Percentiles rank a stretch among this genome's conserved stretches.
Conservation (phyloP, 2,888 invertebrate species). For the Oligia fasciuncula region DNA sequence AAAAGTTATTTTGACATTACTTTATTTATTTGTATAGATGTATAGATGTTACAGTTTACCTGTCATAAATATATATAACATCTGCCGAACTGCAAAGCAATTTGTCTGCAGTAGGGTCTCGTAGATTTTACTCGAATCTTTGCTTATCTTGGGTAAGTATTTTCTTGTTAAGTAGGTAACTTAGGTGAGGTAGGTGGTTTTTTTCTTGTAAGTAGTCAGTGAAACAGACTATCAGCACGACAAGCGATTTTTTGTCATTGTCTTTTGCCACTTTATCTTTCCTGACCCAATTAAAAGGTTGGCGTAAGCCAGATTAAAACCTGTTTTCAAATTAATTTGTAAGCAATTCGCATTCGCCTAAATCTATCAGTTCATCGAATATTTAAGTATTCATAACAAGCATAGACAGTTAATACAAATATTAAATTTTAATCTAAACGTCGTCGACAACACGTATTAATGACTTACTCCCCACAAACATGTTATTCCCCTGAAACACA, state of each 20-base stretch:
- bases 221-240: too few species aligned
- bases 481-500: conserved; percentile 86
- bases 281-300: neutral
- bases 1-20: neutral
- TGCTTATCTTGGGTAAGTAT: neutral
- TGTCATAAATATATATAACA: neutral
- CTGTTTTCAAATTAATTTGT: neutral
- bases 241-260: neutral
- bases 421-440: conserved; percentile 87
- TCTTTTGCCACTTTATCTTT: neutral
- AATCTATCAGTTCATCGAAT: conserved; percentile 53
- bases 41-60: neutral
- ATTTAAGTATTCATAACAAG: conserved; percentile 80
- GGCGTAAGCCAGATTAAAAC: neutral
- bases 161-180: neutral
- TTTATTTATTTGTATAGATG: too few species aligned
- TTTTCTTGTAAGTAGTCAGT: neutral
- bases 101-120: neutral
- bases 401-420: conserved; percentile 81
- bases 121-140: neutral
- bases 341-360: neutral
- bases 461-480: conserved; percentile 86
- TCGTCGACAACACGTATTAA: conserved; percentile 86
- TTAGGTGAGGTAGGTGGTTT: neutral
- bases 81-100: neutral